Percentiles rank a stretch among this genome's conserved stretches.
phyloP scores from a whole-genome alignment of 2,888 invertebrate genomes.

The Sphaeridia pumilis region DNA sequence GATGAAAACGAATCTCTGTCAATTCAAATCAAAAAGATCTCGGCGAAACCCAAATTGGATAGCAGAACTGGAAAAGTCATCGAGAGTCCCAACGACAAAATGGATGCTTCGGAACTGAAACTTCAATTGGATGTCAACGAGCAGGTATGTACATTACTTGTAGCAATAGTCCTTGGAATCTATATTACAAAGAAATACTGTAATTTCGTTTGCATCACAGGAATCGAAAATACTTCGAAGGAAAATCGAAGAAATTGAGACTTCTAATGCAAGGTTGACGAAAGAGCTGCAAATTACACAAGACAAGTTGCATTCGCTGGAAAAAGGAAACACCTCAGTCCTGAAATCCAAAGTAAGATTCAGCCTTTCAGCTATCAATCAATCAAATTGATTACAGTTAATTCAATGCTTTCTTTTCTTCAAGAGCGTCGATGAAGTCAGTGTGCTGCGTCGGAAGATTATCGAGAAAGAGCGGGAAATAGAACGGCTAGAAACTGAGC shows the following conservation, averaged over 20 bases:
- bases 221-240: constrained; percentile 70
- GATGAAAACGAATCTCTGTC: constrained; percentile 94
- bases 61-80: neutral
- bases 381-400: too few relatives aligned
- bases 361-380: too few relatives aligned
- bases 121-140: constrained; percentile 77
- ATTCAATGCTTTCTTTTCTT: too few relatives aligned
- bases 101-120: constrained; percentile 59
- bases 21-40: constrained; percentile 92
- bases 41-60: constrained; percentile 52
- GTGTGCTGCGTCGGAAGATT: constrained; percentile 45
- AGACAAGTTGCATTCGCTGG: constrained; percentile 51
- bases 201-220: too few relatives aligned
- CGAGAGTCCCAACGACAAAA: constrained; percentile 52
- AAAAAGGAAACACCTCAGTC: constrained; percentile 28
- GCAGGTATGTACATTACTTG: too few relatives aligned
- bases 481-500: constrained; percentile 60
- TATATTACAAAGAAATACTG: too few relatives aligned
- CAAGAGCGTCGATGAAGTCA: constrained; percentile 40
- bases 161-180: too few relatives aligned
- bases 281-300: constrained; percentile 65
- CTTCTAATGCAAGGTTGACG: constrained; percentile 60
- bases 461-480: constrained; percentile 67
- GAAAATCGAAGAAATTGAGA: constrained; percentile 73
- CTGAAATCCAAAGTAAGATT: constrained; percentile 35